phyloP scores from a whole-genome alignment of 2,797 vertebrate species.

The Sciaenops ocellatus region DNA sequence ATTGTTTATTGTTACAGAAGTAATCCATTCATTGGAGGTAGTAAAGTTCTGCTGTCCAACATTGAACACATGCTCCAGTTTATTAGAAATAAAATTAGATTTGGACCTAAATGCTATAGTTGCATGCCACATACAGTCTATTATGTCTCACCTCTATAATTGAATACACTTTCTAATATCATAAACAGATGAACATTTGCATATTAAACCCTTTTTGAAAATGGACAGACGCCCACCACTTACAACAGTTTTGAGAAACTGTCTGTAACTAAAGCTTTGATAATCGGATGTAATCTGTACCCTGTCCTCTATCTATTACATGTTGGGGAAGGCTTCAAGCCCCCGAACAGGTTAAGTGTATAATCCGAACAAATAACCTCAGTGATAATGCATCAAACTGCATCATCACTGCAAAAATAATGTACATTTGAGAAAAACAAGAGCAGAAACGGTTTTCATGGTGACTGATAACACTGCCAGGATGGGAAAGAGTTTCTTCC shows the following conservation, averaged over 20 bases:
- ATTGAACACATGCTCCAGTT: neutral
- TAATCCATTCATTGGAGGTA: neutral
- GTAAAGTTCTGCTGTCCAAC: neutral
- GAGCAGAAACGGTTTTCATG: neutral
- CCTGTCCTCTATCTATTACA: neutral
- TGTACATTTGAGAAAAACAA: neutral
- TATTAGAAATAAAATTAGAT: neutral
- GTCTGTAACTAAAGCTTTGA: neutral
- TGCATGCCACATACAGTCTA: neutral
- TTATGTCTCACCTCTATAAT: neutral
- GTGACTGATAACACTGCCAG: neutral
- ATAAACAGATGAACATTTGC: neutral
- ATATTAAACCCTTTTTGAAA: neutral
- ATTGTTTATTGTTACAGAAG: too few species aligned
- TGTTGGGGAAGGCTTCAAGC: neutral
- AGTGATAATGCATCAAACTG: neutral
- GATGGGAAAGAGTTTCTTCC: too few species aligned
- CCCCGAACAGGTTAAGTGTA: neutral
- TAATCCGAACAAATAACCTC: neutral
- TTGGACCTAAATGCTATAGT: neutral
- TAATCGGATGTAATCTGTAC: neutral
- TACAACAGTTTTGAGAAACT: too few species aligned
- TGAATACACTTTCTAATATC: neutral
- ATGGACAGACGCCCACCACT: too few species aligned
- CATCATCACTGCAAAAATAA: neutral